phyloP scores from a whole-genome alignment of 2,113 vertebrate genomes.

The Lepisosteus oculatus region DNA sequence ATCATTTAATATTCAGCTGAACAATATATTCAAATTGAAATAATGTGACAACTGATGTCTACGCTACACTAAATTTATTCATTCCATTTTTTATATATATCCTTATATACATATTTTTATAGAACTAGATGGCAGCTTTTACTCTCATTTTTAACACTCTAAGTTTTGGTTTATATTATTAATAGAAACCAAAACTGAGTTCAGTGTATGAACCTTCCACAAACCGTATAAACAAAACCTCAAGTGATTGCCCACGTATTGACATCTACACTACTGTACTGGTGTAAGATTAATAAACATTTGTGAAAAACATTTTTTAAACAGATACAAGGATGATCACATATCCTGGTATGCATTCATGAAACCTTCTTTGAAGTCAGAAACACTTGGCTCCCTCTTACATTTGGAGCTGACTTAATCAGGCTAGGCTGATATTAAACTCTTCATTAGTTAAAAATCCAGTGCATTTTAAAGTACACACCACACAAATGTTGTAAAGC shows the following conservation, averaged over 20 bases:
- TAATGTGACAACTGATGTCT: too few relatives aligned
- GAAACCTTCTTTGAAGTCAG: conserved; percentile 15
- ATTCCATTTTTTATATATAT: too few relatives aligned
- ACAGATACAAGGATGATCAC: not conserved
- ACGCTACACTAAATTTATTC: too few relatives aligned
- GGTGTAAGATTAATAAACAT: conserved; percentile 16
- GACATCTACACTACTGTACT: conserved; percentile 13
- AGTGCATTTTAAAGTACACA: conserved; percentile 32
- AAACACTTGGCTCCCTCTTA: conserved; percentile 33
- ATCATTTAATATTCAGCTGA: too few relatives aligned
- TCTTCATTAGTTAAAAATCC: conserved; percentile 54
- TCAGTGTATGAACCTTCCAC: not conserved
- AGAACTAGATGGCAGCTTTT: too few relatives aligned
- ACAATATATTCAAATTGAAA: too few relatives aligned
- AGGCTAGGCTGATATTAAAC: conserved; percentile 54
- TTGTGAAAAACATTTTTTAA: conserved; percentile 10
- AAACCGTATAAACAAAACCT: not conserved
- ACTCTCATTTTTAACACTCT: too few relatives aligned
- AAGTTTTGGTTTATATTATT: too few relatives aligned
- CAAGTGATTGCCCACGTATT: not conserved
- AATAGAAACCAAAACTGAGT: too few relatives aligned
- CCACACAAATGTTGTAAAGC: conserved; percentile 38
- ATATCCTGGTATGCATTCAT: conserved; percentile 12
- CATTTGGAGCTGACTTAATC: conserved; percentile 47
- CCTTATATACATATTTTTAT: too few relatives aligned